Percentiles rank a stretch among this genome's conserved stretches.
These are phyloP conservation scores for Platyura marginata DNA, from an alignment of 1,140 invertebrate genomes.

Conservation along the genomic window DNA sequence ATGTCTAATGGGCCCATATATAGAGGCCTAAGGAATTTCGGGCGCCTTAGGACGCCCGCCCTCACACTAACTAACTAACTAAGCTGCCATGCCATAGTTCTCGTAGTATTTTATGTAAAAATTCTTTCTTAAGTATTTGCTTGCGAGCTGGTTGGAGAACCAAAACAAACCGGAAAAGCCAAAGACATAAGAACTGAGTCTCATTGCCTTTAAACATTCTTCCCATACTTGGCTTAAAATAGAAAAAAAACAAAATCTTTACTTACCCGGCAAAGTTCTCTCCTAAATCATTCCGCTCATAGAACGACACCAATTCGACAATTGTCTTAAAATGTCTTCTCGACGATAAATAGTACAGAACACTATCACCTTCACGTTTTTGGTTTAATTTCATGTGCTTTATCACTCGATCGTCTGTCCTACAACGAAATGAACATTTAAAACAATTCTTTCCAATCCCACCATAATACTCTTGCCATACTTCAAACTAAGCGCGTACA, in stretches of 20 bases:
- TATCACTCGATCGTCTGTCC: slow-evolving; percentile 22
- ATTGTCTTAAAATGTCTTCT: slow-evolving; percentile 79
- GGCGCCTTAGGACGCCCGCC: too few relatives aligned
- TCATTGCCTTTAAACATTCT: too few relatives aligned
- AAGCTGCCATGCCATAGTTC: too few relatives aligned
- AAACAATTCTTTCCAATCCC: not conserved
- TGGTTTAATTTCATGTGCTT: slow-evolving; percentile 84
- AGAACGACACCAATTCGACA: slow-evolving; percentile 75
- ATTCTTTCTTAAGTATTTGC: too few relatives aligned
- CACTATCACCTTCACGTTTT: slow-evolving; percentile 31
- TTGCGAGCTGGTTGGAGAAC: too few relatives aligned
- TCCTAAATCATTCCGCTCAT: slow-evolving; percentile 67
- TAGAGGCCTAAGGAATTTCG: too few relatives aligned
- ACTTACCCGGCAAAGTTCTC: slow-evolving; percentile 77
- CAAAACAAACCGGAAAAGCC: too few relatives aligned
- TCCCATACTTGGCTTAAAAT: too few relatives aligned
- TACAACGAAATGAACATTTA: slow-evolving; percentile 4
- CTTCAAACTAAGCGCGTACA: slow-evolving; percentile 81
- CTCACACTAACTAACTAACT: too few relatives aligned
- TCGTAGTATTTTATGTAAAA: too few relatives aligned
- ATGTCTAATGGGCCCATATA: too few relatives aligned
- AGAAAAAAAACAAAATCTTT: not conserved
- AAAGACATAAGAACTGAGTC: too few relatives aligned
- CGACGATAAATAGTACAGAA: slow-evolving; percentile 67
- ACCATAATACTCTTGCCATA: slow-evolving; percentile 36